These are phyloP conservation scores for Actinernus sp. DNA, from an alignment of 92 coral and sea anemone species.

Conservation along the genomic window DNA sequence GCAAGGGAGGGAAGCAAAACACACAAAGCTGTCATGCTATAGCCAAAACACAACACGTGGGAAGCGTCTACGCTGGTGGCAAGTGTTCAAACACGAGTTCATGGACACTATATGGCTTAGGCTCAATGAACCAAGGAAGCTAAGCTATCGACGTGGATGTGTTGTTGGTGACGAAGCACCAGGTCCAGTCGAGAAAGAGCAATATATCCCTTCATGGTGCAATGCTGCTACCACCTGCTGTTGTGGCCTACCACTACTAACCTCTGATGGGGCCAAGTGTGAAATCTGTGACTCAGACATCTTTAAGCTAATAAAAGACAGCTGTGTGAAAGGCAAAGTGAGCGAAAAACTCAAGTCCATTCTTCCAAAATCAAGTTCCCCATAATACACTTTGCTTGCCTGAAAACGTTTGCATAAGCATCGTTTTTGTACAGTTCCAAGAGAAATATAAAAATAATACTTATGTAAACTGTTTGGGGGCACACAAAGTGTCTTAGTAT, in stretches of 20 bases:
- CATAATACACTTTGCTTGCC: too few species aligned
- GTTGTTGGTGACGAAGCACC: conserved; percentile 30
- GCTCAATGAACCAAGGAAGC: conserved; percentile 11
- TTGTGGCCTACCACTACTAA: conserved; percentile 22
- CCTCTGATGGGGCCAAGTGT: conserved; percentile 2
- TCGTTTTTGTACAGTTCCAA: too few species aligned
- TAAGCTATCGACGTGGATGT: conserved; percentile 13
- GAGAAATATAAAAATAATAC: too few species aligned
- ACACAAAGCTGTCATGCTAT: conserved; percentile 29
- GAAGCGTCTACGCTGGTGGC: conserved; percentile 42
- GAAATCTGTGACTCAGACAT: conserved; percentile 17
- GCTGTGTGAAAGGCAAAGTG: conserved; percentile 17
- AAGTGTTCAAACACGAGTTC: conserved; percentile 49
- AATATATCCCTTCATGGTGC: conserved; percentile 29
- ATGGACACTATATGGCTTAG: conserved; percentile 37
- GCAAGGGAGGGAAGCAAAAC: too few species aligned
- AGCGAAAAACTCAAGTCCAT: neutral
- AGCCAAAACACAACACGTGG: conserved; percentile 43
- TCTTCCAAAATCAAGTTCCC: too few species aligned
- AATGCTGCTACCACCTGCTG: conserved; percentile 8
- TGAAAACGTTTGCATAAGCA: too few species aligned
- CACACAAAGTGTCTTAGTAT: too few species aligned
- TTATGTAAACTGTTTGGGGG: too few species aligned
- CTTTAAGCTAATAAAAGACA: conserved; percentile 1
- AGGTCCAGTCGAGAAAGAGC: conserved; percentile 20